Evolutionary conservation across 2,113 vertebrate genomes (phyloP).

Genomic region (Xiphophorus hellerii): DNA sequence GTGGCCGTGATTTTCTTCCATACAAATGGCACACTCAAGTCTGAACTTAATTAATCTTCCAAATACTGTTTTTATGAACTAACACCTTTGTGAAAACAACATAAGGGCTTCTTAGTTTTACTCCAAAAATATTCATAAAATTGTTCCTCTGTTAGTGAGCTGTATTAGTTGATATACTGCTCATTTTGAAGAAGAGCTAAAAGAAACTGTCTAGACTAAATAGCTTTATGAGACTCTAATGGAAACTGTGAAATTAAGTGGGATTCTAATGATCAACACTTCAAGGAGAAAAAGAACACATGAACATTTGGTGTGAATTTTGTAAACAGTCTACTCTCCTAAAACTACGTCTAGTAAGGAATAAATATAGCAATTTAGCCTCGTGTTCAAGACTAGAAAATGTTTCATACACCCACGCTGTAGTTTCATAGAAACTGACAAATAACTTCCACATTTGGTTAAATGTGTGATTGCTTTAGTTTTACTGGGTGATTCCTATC

Average conservation of each 20-base stretch:
- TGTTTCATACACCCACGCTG: background rate
- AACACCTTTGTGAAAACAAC: background rate
- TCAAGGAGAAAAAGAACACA: background rate
- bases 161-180: too few species aligned
- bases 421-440: background rate
- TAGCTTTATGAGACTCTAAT: background rate
- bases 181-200: too few species aligned
- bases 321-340: background rate
- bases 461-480: background rate
- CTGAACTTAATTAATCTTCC: background rate
- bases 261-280: background rate
- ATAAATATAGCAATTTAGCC: background rate
- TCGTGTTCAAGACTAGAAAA: background rate
- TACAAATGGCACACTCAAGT: background rate
- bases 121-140: too few species aligned
- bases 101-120: background rate
- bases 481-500: too few species aligned
- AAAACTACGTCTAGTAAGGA: background rate
- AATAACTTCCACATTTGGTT: background rate
- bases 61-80: background rate
- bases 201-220: background rate
- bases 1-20: too few species aligned
- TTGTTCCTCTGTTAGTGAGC: too few species aligned
- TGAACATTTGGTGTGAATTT: background rate
- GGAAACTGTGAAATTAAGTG: background rate